Evolutionary conservation across 2,113 vertebrate species (phyloP).

Genomic region (Callipepla squamata): DNA sequence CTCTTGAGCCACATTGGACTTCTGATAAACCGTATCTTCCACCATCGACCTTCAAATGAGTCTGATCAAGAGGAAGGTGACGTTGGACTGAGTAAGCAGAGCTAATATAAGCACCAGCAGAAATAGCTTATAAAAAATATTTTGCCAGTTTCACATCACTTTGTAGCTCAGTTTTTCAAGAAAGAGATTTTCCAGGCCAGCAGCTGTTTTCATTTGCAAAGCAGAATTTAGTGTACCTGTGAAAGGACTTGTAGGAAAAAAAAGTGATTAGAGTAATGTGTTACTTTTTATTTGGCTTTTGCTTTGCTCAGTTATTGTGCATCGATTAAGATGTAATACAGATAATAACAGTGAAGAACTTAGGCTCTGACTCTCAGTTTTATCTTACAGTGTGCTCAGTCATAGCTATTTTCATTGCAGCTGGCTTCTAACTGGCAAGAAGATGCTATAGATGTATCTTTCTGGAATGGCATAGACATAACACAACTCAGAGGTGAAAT

Average conservation of each 20-base stretch:
- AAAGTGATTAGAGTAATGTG: background rate
- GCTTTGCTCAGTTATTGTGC: background rate
- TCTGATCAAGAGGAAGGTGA: conserved; percentile 81
- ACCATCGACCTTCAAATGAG: conserved; percentile 59
- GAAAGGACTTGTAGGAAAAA: background rate
- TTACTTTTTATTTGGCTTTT: background rate
- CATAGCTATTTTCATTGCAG: background rate
- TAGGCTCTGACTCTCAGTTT: background rate
- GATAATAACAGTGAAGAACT: background rate
- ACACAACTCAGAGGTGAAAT: background rate
- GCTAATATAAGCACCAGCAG: background rate
- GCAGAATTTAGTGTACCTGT: background rate
- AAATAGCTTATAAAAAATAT: background rate
- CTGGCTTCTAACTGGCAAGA: background rate
- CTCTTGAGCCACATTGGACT: conserved; percentile 85
- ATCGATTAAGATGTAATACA: background rate
- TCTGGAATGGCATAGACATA: background rate
- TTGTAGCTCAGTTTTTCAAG: background rate
- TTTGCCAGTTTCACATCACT: background rate
- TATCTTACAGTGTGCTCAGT: background rate
- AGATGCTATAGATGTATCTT: background rate
- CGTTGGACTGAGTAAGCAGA: conserved; percentile 89
- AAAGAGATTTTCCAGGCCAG: background rate
- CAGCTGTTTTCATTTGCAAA: background rate
- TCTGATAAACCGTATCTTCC: conserved; percentile 79